A percentile compares a stretch with the other conserved stretches of the same genome.
Conservation (phyloP, 2,113 vertebrate species). For the Thalassoma bifasciatum region DNA sequence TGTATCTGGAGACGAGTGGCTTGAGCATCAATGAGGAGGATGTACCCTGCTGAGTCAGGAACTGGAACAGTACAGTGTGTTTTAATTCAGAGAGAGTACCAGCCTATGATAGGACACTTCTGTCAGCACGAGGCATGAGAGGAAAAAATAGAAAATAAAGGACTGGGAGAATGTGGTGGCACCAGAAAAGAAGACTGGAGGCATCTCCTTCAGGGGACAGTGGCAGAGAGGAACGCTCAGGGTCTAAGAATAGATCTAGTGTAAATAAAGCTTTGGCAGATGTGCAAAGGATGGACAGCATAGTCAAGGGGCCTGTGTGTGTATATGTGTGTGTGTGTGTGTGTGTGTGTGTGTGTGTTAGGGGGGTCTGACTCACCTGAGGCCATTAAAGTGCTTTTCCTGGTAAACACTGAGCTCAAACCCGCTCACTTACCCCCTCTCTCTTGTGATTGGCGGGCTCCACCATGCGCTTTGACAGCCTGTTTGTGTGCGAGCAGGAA, state of each 20-base stretch:
- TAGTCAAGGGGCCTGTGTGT: not conserved
- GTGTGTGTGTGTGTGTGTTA: not conserved
- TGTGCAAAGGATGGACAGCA: constrained; percentile 33
- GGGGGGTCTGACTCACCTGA: constrained; percentile 13
- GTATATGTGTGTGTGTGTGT: not conserved
- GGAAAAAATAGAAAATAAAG: not conserved
- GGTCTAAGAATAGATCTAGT: constrained; percentile 24
- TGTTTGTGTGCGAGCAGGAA: constrained; percentile 36
- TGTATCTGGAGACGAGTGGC: not conserved
- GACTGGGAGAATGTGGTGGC: not conserved
- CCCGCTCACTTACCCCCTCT: constrained; percentile 7
- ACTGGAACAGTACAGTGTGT: not conserved
- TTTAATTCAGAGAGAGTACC: not conserved
- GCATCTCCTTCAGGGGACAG: not conserved
- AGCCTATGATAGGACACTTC: not conserved
- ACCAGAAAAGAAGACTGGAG: not conserved
- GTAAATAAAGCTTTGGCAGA: constrained; percentile 38
- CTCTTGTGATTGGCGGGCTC: constrained; percentile 51
- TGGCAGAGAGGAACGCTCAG: constrained; percentile 2
- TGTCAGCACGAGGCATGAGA: not conserved
- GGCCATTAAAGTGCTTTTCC: constrained; percentile 50
- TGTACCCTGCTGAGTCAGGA: not conserved
- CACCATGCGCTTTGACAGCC: constrained; percentile 51
- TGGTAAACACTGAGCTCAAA: constrained; percentile 3
- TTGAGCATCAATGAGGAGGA: not conserved